Conservation (phyloP, 2,113 vertebrate species). For the Heliornis fulica region DNA sequence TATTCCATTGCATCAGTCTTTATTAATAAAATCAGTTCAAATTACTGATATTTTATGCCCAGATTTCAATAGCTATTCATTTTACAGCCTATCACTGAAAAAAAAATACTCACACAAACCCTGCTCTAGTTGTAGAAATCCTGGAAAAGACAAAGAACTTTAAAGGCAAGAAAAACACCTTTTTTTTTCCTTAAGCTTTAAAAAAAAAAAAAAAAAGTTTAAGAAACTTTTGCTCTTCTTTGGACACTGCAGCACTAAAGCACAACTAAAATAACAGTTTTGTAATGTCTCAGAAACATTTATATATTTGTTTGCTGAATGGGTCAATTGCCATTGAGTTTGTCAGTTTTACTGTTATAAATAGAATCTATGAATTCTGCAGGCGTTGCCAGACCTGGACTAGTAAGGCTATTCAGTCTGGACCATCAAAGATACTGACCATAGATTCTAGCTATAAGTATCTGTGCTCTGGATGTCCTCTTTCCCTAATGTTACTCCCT, state of each 20-base stretch:
- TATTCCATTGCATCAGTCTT: neutral
- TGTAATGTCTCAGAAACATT: neutral
- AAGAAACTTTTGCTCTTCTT: neutral
- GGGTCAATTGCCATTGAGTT: neutral
- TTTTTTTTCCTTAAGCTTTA: neutral
- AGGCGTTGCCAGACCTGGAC: neutral
- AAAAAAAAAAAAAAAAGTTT: too few relatives aligned
- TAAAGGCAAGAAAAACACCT: neutral
- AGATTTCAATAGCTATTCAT: neutral
- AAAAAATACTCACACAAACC: neutral
- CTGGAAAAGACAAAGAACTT: neutral
- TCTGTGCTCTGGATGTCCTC: neutral
- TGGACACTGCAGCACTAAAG: neutral
- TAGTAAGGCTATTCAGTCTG: neutral
- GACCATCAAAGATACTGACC: neutral
- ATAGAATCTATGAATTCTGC: neutral
- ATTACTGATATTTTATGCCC: neutral
- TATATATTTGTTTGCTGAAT: neutral
- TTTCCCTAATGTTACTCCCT: neutral
- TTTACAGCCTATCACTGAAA: neutral
- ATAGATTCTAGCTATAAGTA: neutral
- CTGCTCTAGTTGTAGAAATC: neutral
- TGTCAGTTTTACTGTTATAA: rapidly evolving
- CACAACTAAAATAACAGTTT: neutral
- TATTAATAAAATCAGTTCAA: neutral